Evolutionary conservation across 1,140 invertebrate genomes (phyloP).

Genomic region (Cecropterus lyciades): DNA sequence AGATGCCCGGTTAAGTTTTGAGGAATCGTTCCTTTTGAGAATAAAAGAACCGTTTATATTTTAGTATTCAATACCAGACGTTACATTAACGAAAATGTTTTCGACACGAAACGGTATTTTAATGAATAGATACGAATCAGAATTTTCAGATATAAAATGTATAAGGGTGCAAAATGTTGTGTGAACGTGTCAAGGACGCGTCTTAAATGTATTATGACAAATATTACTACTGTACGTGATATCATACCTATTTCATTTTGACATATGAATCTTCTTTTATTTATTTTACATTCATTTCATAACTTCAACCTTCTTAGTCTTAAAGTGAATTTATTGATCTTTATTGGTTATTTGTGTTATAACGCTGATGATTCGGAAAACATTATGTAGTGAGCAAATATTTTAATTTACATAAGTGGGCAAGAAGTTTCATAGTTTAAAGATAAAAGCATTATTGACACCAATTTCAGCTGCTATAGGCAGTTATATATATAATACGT

Average conservation of each 20-base stretch:
- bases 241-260: background rate
- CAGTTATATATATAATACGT: too few species aligned
- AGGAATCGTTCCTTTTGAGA: slow-evolving; percentile 7
- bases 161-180: background rate
- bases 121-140: slow-evolving; percentile 10
- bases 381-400: too few species aligned
- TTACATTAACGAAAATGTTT: slow-evolving; percentile 7
- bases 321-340: too few species aligned
- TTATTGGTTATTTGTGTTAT: too few species aligned
- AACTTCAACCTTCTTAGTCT: too few species aligned
- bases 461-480: too few species aligned
- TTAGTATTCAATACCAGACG: slow-evolving; percentile 2
- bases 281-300: too few species aligned
- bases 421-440: too few species aligned
- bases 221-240: background rate
- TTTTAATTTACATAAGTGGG: too few species aligned
- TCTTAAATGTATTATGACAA: background rate
- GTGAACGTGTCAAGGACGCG: background rate
- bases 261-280: too few species aligned
- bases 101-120: background rate
- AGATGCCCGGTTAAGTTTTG: slow-evolving; percentile 17
- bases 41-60: slow-evolving; percentile 17
- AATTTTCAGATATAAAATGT: background rate
- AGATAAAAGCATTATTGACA: too few species aligned
- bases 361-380: too few species aligned